Conservation (phyloP, 2,113 vertebrate species). For the Cardinalis cardinalis region DNA sequence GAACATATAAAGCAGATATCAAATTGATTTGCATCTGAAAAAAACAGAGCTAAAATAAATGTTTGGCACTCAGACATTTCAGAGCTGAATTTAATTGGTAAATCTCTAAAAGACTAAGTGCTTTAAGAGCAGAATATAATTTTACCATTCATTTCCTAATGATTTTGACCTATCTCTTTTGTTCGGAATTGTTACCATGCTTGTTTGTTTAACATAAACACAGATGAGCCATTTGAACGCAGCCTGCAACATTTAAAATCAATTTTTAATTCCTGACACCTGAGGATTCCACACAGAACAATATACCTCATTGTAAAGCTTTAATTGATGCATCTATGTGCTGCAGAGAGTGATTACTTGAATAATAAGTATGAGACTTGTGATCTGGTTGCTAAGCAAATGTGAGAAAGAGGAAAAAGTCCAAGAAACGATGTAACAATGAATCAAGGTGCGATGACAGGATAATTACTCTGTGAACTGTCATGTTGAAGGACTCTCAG, state of each 20-base stretch:
- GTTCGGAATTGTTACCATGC: conserved; percentile 20
- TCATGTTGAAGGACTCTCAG: conserved; percentile 60
- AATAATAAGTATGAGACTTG: conserved; percentile 57
- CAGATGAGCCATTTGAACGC: conserved; percentile 28
- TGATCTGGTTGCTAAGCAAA: conserved; percentile 63
- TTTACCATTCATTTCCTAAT: conserved; percentile 23
- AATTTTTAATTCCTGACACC: conserved; percentile 54
- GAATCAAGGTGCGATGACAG: conserved; percentile 59
- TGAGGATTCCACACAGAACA: conserved; percentile 48
- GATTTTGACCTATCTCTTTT: conserved; percentile 36
- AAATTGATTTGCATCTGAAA: conserved; percentile 36
- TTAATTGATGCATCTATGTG: conserved; percentile 58
- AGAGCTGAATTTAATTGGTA: not conserved
- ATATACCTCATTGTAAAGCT: conserved; percentile 41
- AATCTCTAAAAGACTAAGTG: conserved; percentile 10
- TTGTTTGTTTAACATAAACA: conserved; percentile 38
- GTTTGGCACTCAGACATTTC: not conserved
- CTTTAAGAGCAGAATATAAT: conserved; percentile 36
- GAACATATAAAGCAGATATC: conserved; percentile 27
- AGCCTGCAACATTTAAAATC: conserved; percentile 26
- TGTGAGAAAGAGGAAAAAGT: conserved; percentile 35
- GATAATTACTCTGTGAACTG: conserved; percentile 61
- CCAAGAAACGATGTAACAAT: conserved; percentile 37
- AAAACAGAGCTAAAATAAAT: conserved; percentile 21
- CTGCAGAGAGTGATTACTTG: conserved; percentile 48